These are phyloP conservation scores for Gallinago jamesoni DNA, from an alignment of 2,113 vertebrate species.

Conservation along the genomic window DNA sequence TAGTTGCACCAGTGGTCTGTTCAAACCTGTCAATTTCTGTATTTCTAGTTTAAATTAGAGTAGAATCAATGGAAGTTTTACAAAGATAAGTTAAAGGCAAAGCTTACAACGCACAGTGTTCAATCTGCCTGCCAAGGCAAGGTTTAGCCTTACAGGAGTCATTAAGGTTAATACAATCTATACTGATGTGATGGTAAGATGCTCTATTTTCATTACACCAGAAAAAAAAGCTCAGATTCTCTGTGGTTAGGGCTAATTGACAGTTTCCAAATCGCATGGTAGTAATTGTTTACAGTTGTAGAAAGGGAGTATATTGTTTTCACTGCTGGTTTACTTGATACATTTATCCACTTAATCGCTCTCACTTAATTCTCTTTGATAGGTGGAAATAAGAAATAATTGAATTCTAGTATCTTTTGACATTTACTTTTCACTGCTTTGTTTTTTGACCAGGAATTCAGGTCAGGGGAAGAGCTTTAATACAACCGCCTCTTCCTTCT, in stretches of 20 bases:
- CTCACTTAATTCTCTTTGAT: conserved; percentile 41
- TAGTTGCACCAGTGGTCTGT: conserved; percentile 41
- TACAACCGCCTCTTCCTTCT: neutral
- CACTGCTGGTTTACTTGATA: conserved; percentile 21
- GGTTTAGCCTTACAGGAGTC: conserved; percentile 52
- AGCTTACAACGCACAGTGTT: neutral
- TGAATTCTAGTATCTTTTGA: conserved; percentile 38
- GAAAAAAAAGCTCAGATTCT: conserved; percentile 39
- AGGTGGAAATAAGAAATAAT: conserved; percentile 41
- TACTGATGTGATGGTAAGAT: neutral
- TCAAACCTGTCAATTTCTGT: conserved; percentile 36
- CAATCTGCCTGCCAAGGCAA: conserved; percentile 29
- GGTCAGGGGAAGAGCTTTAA: neutral
- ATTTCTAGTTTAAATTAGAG: conserved; percentile 46
- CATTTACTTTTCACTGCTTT: neutral
- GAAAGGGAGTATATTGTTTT: conserved; percentile 48
- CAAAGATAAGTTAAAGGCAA: conserved; percentile 37
- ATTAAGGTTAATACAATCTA: conserved; percentile 54
- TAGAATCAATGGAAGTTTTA: conserved; percentile 47
- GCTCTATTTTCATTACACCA: conserved; percentile 45
- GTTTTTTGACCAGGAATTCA: neutral
- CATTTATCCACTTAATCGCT: conserved; percentile 39
- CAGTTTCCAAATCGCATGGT: conserved; percentile 25
- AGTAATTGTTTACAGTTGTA: conserved; percentile 54
- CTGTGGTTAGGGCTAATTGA: conserved; percentile 47